These are phyloP conservation scores for Pseudachorutes palmiensis DNA, from an alignment of 1,140 invertebrate species.

Conservation along the genomic window DNA sequence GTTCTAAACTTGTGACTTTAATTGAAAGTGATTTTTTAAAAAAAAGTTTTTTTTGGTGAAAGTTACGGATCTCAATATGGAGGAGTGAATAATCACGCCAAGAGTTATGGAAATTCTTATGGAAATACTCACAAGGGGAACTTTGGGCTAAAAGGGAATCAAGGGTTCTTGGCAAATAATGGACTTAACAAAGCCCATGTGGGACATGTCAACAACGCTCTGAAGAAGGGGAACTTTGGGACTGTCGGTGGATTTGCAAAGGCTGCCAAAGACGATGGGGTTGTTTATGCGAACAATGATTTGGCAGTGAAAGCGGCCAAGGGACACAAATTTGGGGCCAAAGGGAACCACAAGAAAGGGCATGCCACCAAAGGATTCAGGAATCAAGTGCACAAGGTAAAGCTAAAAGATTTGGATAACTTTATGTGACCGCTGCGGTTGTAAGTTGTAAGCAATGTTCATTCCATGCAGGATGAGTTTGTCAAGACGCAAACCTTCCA, in stretches of 20 bases:
- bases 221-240: constrained; percentile 34
- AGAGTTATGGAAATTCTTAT: constrained; percentile 19
- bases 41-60: neutral
- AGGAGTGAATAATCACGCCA: constrained; percentile 25
- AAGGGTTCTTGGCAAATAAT: constrained; percentile 21
- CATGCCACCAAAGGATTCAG: constrained; percentile 36
- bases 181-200: constrained; percentile 13
- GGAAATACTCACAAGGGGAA: constrained; percentile 10
- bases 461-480: constrained; percentile 33
- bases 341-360: constrained; percentile 35
- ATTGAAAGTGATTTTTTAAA: neutral
- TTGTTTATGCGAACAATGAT: constrained; percentile 27
- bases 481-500: constrained; percentile 34
- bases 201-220: constrained; percentile 31
- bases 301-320: constrained; percentile 31
- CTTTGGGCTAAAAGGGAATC: constrained; percentile 24
- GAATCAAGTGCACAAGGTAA: constrained; percentile 35
- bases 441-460: too few species aligned
- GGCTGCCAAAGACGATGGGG: constrained; percentile 28
- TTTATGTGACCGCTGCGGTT: too few species aligned
- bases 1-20: neutral
- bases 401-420: too few species aligned
- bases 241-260: constrained; percentile 22
- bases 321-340: constrained; percentile 27
- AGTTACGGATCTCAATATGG: constrained; percentile 27